phyloP scores from a whole-genome alignment of 2,797 vertebrate genomes.

The Chelon labrosus region DNA sequence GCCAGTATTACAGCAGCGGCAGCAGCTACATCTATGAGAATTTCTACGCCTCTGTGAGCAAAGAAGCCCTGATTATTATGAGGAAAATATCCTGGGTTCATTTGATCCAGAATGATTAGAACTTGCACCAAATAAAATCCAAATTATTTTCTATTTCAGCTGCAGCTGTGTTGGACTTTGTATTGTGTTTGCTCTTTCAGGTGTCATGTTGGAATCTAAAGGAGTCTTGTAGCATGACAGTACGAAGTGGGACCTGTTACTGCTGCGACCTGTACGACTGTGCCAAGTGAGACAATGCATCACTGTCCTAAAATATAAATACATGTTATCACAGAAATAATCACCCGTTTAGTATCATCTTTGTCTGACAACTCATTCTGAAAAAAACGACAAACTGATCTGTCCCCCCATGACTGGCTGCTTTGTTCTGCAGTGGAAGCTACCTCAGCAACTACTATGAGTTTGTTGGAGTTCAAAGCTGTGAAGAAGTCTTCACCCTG shows the following conservation, averaged over 20 bases:
- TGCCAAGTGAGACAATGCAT: slow-evolving; percentile 77
- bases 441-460: slow-evolving; percentile 84
- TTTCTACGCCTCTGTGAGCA: slow-evolving; percentile 78
- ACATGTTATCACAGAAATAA: too few relatives aligned
- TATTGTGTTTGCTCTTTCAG: slow-evolving; percentile 49
- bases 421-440: slow-evolving; percentile 74
- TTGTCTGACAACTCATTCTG: neutral
- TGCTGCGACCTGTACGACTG: slow-evolving; percentile 86
- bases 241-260: slow-evolving; percentile 84
- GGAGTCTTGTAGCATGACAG: slow-evolving; percentile 77
- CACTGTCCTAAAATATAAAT: neutral
- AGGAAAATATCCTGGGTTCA: neutral
- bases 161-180: neutral
- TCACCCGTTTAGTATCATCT: neutral
- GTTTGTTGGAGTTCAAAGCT: slow-evolving; percentile 83
- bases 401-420: neutral
- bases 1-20: slow-evolving; percentile 84
- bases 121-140: neutral
- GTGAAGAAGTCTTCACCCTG: slow-evolving; percentile 79
- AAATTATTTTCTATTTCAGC: neutral
- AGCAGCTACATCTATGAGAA: slow-evolving; percentile 81
- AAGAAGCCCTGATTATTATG: neutral
- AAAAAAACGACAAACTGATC: neutral
- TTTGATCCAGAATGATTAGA: neutral
- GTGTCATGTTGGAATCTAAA: slow-evolving; percentile 77